Conservation (phyloP, 2,113 vertebrate species). For the Vulpes ferrilata region DNA sequence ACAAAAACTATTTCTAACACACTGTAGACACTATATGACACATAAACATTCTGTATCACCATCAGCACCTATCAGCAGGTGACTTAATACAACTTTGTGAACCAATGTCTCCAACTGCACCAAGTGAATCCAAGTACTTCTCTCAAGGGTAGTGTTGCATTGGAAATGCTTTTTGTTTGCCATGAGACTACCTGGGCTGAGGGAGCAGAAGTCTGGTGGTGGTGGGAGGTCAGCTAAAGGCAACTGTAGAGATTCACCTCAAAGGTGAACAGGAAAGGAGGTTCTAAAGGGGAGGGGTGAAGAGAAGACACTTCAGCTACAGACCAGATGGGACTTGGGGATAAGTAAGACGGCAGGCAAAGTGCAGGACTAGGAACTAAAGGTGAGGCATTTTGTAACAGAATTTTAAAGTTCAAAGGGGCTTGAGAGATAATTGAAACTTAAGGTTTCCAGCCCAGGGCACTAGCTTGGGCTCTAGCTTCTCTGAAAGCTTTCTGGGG, state of each 20-base stretch:
- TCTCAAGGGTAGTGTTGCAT: not conserved
- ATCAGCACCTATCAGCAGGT: not conserved
- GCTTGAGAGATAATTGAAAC: not conserved
- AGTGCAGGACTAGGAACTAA: not conserved
- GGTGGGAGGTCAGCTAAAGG: not conserved
- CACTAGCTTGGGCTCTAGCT: not conserved
- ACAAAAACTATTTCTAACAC: not conserved
- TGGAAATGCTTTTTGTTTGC: not conserved
- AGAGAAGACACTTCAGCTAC: not conserved
- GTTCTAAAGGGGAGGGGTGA: not conserved
- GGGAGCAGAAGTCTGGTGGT: not conserved
- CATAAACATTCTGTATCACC: not conserved
- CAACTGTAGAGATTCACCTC: not conserved
- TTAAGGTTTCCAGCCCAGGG: not conserved
- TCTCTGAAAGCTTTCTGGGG: not conserved
- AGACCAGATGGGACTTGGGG: not conserved
- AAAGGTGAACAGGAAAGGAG: not conserved
- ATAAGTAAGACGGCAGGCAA: not conserved
- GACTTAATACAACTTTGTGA: not conserved
- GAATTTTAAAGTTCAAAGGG: not conserved
- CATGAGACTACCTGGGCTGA: not conserved
- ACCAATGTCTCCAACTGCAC: not conserved
- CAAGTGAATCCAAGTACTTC: not conserved
- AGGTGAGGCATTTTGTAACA: not conserved
- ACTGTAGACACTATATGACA: not conserved